phyloP scores from a whole-genome alignment of 2,797 vertebrate species.

The Hephaestus fuliginosus region DNA sequence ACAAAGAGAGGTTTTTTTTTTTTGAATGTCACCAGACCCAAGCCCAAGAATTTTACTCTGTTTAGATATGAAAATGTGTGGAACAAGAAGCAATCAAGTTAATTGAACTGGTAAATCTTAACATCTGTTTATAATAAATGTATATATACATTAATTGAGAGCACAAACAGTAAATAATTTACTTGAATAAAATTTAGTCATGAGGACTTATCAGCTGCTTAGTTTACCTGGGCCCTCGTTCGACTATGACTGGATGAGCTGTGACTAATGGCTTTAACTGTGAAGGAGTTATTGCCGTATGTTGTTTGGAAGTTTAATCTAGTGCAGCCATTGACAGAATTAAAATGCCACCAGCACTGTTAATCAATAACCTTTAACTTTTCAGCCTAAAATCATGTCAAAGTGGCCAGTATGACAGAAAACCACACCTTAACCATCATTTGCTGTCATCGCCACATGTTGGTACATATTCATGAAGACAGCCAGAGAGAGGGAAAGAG shows the following conservation, averaged over 20 bases:
- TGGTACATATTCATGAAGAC: constrained; percentile 64
- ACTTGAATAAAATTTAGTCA: background rate
- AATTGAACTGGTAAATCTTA: background rate
- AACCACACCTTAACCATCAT: constrained; percentile 48
- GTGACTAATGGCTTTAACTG: constrained; percentile 1
- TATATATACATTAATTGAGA: background rate
- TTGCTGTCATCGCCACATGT: constrained; percentile 12
- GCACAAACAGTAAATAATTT: background rate
- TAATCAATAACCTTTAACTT: constrained; percentile 16
- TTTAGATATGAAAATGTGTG: background rate
- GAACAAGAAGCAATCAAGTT: constrained; percentile 4
- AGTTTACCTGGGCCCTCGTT: background rate
- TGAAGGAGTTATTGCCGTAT: background rate
- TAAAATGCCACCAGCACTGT: background rate
- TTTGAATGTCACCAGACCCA: background rate
- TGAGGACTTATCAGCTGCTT: background rate
- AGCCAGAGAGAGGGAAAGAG: constrained; percentile 11
- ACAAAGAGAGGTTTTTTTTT: background rate
- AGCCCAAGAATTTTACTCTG: background rate
- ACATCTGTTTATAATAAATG: background rate
- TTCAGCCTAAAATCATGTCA: constrained; percentile 27
- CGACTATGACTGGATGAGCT: background rate
- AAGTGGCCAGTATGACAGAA: constrained; percentile 30
- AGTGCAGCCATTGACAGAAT: background rate
- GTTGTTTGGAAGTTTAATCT: background rate